Evolutionary conservation across 2,888 invertebrate genomes (phyloP).

Genomic region (Synanthedon vespiformis): DNA sequence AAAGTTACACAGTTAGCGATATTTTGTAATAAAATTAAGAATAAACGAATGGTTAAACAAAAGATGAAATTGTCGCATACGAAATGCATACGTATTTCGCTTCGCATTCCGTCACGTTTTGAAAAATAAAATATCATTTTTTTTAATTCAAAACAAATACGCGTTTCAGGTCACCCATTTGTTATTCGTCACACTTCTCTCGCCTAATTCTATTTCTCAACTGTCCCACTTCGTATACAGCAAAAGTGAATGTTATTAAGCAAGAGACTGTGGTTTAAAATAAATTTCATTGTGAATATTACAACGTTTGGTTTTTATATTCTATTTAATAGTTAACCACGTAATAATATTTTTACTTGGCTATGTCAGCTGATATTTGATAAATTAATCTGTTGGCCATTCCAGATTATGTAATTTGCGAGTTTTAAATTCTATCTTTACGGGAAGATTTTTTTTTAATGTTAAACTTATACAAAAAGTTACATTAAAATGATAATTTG

Average conservation of each 20-base stretch:
- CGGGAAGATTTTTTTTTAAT: too few species aligned
- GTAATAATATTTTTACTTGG: not conserved
- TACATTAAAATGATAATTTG: too few species aligned
- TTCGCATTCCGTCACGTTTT: conserved; percentile 41
- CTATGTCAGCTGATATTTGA: not conserved
- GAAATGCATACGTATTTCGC: conserved; percentile 39
- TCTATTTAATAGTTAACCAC: not conserved
- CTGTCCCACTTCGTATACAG: conserved; percentile 4
- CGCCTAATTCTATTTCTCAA: conserved; percentile 5
- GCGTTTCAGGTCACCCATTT: conserved; percentile 20
- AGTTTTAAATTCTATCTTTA: too few species aligned
- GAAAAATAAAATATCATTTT: conserved; percentile 9
- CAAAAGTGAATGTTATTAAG: conserved; percentile 8
- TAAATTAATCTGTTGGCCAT: too few species aligned
- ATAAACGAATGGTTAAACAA: conserved; percentile 15
- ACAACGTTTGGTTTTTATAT: not conserved
- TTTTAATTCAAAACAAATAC: conserved; percentile 12
- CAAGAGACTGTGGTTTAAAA: conserved; percentile 4
- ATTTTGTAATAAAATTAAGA: not conserved
- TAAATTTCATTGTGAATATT: conserved; percentile 2
- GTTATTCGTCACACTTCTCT: conserved; percentile 6
- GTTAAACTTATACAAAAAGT: too few species aligned
- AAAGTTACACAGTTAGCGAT: too few species aligned
- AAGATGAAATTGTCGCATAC: conserved; percentile 1
- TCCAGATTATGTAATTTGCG: too few species aligned